Percentiles rank a stretch among this genome's conserved stretches.
phyloP scores from a whole-genome alignment of 2,888 invertebrate genomes.

The Gibbula magus region DNA sequence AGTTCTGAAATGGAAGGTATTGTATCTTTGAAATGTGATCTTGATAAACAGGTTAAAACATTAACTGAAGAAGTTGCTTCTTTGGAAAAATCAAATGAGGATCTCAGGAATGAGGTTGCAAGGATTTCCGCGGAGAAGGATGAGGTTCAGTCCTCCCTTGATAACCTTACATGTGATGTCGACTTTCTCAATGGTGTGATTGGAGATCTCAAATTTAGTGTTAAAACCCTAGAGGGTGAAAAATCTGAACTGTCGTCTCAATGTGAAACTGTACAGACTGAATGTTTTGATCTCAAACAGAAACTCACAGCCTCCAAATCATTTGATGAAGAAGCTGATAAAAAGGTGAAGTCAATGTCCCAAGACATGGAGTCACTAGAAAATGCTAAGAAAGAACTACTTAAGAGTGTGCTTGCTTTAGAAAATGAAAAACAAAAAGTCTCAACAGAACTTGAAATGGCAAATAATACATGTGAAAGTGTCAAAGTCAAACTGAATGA shows the following conservation, averaged over 20 bases:
- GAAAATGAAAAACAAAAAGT: conserved; percentile 26
- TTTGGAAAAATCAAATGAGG: conserved; percentile 12
- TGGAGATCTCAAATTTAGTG: conserved; percentile 2
- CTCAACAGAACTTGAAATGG: conserved; percentile 33
- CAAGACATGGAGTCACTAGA: conserved; percentile 12
- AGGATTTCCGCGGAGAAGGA: background rate
- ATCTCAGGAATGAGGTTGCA: background rate
- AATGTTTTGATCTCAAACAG: conserved; percentile 21
- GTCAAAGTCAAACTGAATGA: conserved; percentile 33
- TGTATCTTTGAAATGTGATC: background rate
- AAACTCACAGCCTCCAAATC: conserved; percentile 4
- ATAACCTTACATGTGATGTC: background rate
- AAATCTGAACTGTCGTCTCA: conserved; percentile 38
- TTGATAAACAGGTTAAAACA: conserved; percentile 18
- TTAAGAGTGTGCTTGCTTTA: conserved; percentile 18
- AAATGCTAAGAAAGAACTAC: background rate
- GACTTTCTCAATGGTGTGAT: background rate
- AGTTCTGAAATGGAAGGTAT: background rate
- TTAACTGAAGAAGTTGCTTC: conserved; percentile 15
- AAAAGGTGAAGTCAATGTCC: background rate
- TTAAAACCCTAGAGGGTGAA: conserved; percentile 41
- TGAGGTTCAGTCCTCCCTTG: background rate
- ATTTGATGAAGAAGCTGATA: conserved; percentile 18
- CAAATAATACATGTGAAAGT: conserved; percentile 25
- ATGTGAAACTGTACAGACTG: conserved; percentile 24